Conservation (phyloP, 30 jellyfish, hydroid and myxozoan species). For the Hydractinia symbiolongicarpus region DNA sequence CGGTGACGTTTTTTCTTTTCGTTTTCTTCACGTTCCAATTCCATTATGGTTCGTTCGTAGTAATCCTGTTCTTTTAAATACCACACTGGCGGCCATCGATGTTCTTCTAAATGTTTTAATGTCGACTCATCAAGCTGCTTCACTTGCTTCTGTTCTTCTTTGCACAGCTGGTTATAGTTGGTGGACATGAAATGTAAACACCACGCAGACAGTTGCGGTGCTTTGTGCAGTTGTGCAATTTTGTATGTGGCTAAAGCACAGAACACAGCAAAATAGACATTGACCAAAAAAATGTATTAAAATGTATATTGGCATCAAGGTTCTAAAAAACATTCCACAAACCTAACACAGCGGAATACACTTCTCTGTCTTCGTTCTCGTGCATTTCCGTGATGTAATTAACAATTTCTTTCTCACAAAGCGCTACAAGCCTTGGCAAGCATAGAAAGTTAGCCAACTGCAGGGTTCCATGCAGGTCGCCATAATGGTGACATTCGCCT, state of each 20-base stretch:
- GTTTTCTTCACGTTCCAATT: constrained; percentile 54
- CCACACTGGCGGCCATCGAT: constrained; percentile 99
- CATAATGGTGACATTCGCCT: constrained; percentile 54
- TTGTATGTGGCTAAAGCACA: constrained; percentile 26
- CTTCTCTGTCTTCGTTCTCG: constrained; percentile 26
- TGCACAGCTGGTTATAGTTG: constrained; percentile 66
- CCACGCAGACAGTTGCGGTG: constrained; percentile 76
- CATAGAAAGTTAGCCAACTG: constrained; percentile 79
- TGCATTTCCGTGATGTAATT: constrained; percentile 50
- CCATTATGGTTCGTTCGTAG: constrained; percentile 38
- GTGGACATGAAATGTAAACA: constrained; percentile 67
- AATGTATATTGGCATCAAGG: too few relatives aligned
- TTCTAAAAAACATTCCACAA: constrained; percentile 6
- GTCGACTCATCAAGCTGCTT: constrained; percentile 61
- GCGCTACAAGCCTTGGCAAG: constrained; percentile 67
- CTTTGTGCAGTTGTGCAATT: constrained; percentile 67
- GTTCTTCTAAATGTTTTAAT: constrained; percentile 62
- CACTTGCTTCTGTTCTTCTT: constrained; percentile 42
- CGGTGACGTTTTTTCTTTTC: constrained; percentile 21
- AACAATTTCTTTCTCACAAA: constrained; percentile 60
- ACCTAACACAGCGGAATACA: constrained; percentile 61
- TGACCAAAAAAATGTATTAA: too few relatives aligned
- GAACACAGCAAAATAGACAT: not conserved
- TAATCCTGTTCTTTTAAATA: constrained; percentile 76
- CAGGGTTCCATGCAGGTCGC: constrained; percentile 55